Evolutionary conservation across 2,797 vertebrate species (phyloP).

Genomic region (Onychomys arenicola): DNA sequence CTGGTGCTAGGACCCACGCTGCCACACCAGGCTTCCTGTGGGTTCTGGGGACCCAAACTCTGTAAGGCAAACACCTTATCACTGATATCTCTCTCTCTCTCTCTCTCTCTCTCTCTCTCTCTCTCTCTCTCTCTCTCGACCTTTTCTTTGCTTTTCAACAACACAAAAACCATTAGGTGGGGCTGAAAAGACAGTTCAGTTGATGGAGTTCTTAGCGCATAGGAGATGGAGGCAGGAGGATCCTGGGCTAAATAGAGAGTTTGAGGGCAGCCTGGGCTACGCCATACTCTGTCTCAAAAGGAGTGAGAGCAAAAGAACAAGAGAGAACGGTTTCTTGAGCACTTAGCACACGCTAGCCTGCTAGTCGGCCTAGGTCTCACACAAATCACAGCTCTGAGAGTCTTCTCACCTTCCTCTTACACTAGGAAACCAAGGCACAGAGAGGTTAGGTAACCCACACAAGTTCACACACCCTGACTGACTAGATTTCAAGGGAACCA

Average conservation of each 20-base stretch:
- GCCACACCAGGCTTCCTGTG: background rate
- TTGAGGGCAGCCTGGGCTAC: background rate
- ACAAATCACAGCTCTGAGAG: background rate
- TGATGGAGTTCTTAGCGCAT: background rate
- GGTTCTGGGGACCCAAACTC: background rate
- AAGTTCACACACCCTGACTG: background rate
- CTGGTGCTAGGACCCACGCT: background rate
- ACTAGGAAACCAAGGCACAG: conserved; percentile 18
- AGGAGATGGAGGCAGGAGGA: background rate
- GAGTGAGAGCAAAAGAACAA: background rate
- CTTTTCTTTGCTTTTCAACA: background rate
- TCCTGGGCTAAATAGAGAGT: background rate
- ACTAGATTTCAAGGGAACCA: background rate
- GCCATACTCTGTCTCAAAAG: background rate
- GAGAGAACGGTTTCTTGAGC: background rate
- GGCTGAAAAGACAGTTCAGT: background rate
- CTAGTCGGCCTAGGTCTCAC: background rate
- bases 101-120: too few relatives aligned
- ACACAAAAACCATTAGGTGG: background rate
- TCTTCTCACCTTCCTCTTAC: background rate
- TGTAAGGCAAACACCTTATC: background rate
- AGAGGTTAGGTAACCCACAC: background rate
- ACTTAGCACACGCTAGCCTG: background rate
- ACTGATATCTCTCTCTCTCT: background rate
- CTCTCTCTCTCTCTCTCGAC: background rate